A percentile compares a stretch with the other conserved stretches of the same genome.
Conservation (phyloP, 1,140 invertebrate species). For the Acyrthosiphon pisum region DNA sequence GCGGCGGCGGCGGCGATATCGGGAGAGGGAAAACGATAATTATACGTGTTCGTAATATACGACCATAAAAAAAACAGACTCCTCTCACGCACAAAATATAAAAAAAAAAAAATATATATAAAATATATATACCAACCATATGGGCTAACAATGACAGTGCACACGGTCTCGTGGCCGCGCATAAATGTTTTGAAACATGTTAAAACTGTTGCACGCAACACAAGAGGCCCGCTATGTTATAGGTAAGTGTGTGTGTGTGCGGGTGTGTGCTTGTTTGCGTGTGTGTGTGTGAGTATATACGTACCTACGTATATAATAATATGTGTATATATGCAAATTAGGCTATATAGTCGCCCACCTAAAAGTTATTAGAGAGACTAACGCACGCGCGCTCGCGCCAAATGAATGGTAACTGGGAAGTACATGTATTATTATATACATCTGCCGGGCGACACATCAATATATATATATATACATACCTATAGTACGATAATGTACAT, state of each 20-base stretch:
- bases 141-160: conserved; percentile 41
- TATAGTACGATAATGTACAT: not conserved
- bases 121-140: not conserved
- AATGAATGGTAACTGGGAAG: not conserved
- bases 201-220: conserved; percentile 46
- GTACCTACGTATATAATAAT: not conserved
- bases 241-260: not conserved
- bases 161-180: conserved; percentile 39
- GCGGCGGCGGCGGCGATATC: not conserved
- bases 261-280: not conserved
- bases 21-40: conserved; percentile 24
- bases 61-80: conserved; percentile 25
- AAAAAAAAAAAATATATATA: not conserved
- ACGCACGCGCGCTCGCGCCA: not conserved
- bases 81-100: conserved; percentile 36
- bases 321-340: conserved; percentile 4
- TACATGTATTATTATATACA: not conserved
- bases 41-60: conserved; percentile 25
- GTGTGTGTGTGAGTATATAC: not conserved
- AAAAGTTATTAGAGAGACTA: conserved; percentile 26
- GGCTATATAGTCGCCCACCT: conserved; percentile 35
- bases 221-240: not conserved
- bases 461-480: not conserved
- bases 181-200: conserved; percentile 47
- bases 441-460: conserved; percentile 26